phyloP scores from a whole-genome alignment of 2,888 invertebrate genomes.

The Platycheirus albimanus region DNA sequence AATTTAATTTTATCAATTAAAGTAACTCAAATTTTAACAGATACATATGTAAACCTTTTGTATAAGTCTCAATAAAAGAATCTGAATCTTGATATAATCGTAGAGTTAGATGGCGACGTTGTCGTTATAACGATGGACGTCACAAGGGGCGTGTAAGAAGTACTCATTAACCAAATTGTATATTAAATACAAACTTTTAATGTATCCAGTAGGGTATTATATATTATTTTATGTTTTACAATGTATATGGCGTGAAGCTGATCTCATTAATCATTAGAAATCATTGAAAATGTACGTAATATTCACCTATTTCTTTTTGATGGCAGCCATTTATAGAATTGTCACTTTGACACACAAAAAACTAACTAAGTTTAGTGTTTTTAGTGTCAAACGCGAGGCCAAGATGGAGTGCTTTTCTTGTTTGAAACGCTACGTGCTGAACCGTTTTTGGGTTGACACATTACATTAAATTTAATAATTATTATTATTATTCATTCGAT shows the following conservation, averaged over 20 bases:
- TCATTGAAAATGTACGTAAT: conserved; percentile 55
- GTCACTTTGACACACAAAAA: no score
- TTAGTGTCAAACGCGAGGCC: not conserved
- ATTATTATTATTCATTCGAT: conserved; percentile 21
- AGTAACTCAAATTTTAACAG: no score
- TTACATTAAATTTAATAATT: conserved; percentile 15
- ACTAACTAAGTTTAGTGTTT: not conserved
- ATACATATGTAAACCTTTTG: no score
- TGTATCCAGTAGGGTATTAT: no score
- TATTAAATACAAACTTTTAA: not conserved
- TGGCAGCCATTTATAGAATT: no score
- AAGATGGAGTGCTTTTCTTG: conserved; percentile 35
- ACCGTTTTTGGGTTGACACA: conserved; percentile 54
- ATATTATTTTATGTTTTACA: no score
- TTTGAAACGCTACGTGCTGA: conserved; percentile 38
- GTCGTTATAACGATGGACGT: not conserved
- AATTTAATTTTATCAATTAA: no score
- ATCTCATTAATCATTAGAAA: conserved; percentile 60
- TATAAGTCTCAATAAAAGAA: no score
- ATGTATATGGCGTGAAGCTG: conserved; percentile 33
- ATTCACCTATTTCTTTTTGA: conserved; percentile 51
- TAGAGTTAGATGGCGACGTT: conserved; percentile 16
- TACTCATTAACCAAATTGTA: conserved; percentile 23
- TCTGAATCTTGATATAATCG: no score
- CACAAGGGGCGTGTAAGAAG: conserved; percentile 24